Conservation (phyloP, 2,113 vertebrate genomes). For the Istiophorus platypterus region DNA sequence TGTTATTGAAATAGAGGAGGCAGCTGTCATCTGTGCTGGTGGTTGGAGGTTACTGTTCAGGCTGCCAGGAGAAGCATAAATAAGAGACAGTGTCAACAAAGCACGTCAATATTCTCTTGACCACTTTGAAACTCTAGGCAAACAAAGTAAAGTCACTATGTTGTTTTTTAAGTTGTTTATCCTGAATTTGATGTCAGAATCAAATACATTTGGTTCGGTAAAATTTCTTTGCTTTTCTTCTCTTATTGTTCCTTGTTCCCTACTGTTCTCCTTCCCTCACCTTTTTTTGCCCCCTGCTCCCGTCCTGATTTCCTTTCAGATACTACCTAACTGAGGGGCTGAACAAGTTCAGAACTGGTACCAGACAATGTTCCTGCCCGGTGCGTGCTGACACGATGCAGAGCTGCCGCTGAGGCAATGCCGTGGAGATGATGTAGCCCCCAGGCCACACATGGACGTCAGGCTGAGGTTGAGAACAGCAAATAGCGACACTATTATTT, state of each 20-base stretch:
- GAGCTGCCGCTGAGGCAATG: slow-evolving; percentile 34
- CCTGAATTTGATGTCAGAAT: slow-evolving; percentile 5
- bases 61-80: slow-evolving; percentile 40
- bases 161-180: slow-evolving; percentile 18
- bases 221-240: background rate
- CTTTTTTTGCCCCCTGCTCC: background rate
- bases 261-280: background rate
- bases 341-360: slow-evolving; percentile 52
- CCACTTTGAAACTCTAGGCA: background rate
- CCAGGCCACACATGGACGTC: slow-evolving; percentile 49
- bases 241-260: background rate
- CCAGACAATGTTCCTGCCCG: slow-evolving; percentile 37
- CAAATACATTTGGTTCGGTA: background rate
- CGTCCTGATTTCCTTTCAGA: slow-evolving; percentile 7
- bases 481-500: slow-evolving; percentile 74
- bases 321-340: slow-evolving; percentile 7
- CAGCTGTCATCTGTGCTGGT: slow-evolving; percentile 28
- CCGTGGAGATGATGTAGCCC: slow-evolving; percentile 64
- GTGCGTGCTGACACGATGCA: slow-evolving; percentile 40
- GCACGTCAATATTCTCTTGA: slow-evolving; percentile 33
- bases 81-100: slow-evolving; percentile 43
- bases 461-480: slow-evolving; percentile 58
- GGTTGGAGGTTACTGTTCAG: slow-evolving; percentile 32
- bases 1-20: slow-evolving; percentile 22
- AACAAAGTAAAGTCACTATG: background rate